Evolutionary conservation across 2,888 invertebrate species (phyloP).

Genomic region (Argyresthia albistria): DNA sequence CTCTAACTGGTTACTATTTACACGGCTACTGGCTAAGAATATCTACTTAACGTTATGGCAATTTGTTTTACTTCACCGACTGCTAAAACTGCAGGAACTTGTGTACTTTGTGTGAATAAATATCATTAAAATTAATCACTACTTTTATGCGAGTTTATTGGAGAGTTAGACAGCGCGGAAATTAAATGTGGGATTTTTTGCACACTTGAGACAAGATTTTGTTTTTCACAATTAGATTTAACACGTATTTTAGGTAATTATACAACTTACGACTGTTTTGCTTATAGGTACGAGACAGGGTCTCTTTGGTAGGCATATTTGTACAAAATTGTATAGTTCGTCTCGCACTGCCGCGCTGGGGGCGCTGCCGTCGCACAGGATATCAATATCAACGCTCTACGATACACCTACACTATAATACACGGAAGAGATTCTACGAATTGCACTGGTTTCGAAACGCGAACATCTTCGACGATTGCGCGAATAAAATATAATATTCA

Average conservation of each 20-base stretch:
- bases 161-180: conserved; percentile 60
- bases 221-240: conserved; percentile 43
- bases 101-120: neutral
- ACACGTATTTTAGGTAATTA: conserved; percentile 16
- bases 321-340: conserved; percentile 67
- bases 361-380: conserved; percentile 45
- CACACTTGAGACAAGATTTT: conserved; percentile 25
- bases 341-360: conserved; percentile 41
- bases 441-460: conserved; percentile 72
- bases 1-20: conserved; percentile 62
- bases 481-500: conserved; percentile 55
- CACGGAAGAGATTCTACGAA: conserved; percentile 72
- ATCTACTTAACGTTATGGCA: conserved; percentile 72
- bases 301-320: conserved; percentile 75
- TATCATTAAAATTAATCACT: conserved; percentile 12
- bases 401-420: conserved; percentile 66
- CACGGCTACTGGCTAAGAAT: conserved; percentile 64
- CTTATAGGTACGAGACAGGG: conserved; percentile 73
- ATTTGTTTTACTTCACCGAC: conserved; percentile 72
- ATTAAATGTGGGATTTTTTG: neutral
- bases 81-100: conserved; percentile 70
- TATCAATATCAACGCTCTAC: conserved; percentile 37
- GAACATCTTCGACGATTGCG: conserved; percentile 62
- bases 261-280: conserved; percentile 65
- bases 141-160: conserved; percentile 67